Evolutionary conservation across 2,113 vertebrate species (phyloP).

Genomic region (Pedetes capensis): DNA sequence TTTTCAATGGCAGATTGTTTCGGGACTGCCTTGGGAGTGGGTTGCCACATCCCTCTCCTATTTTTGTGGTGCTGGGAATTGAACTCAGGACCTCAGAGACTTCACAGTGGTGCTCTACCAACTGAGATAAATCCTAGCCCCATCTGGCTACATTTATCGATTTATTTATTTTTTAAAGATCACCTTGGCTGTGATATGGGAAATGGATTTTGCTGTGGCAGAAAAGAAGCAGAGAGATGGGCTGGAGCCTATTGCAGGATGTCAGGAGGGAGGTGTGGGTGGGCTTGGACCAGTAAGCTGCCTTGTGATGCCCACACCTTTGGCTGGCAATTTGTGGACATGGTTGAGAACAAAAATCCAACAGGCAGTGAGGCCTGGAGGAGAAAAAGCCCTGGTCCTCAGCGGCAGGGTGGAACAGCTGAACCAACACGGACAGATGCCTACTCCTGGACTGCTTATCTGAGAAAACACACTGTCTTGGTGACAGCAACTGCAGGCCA

Average conservation of each 20-base stretch:
- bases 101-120: no score
- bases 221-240: background rate
- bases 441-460: background rate
- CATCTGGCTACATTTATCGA: no score
- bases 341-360: background rate
- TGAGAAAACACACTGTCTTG: background rate
- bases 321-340: background rate
- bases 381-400: background rate
- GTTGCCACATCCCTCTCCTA: no score
- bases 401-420: conserved; percentile 3
- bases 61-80: no score
- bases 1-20: no score
- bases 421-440: conserved; percentile 57
- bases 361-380: background rate
- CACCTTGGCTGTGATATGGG: background rate
- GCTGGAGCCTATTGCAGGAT: rapidly evolving
- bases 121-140: no score
- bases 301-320: background rate
- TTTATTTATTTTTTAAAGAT: conserved; percentile 1
- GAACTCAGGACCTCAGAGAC: no score
- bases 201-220: background rate
- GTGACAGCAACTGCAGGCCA: background rate
- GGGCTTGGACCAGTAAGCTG: background rate
- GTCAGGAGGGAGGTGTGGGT: background rate
- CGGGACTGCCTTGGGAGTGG: no score